Base-by-base conservation (phyloP, 2,888 invertebrate species). In the Tachina fera region DNA sequence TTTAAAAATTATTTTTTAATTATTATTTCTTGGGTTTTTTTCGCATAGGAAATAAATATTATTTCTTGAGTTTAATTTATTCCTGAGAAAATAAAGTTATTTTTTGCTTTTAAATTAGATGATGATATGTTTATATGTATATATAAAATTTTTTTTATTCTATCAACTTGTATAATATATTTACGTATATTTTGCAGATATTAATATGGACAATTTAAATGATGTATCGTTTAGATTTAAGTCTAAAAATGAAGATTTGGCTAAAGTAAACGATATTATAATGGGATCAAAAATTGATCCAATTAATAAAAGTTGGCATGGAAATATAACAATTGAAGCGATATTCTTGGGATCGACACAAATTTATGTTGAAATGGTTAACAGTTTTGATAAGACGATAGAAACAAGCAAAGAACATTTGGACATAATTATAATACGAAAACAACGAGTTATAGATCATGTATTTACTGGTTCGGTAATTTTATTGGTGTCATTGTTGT, bases 381-480 rank as follows among this genome's bases (percentile, higher is more conserved):
- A 91, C 87, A 22, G 13, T 3, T 86, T 87, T 80, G 10, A 91
- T 89, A 16, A 90, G 88, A 53, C 82, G n/a, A 88, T 84, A 8
- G 83, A 82, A 47, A 78, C 16, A 8, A 89, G 87, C 71, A 75
- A 90, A 88, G 13, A 65, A 65, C 75, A 79, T 11, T 85, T 95
- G n/a, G 90, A 93, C 0, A 93, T 96, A 3, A 94, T 94, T 0
- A 95, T 96, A 4, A 92, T 94, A 78, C 93, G 96, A 0, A 94
- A 94, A 51, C 93, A 95, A 74, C 93, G 96, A 31, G 88, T 95
- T 47, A 95, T 97, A 56, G 97, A 97, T 92, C 94, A 93, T 13
- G 92, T 96, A 8, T 98, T 98, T 90, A 95, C 95, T 0, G 94
- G 94, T 58, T 96, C 96, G 82, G 96, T 98, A 8, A 96, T 96